Percentiles rank a stretch among this genome's conserved stretches.
phyloP scores from a whole-genome alignment of 1,140 invertebrate species.

The Melipona quadrifasciata region DNA sequence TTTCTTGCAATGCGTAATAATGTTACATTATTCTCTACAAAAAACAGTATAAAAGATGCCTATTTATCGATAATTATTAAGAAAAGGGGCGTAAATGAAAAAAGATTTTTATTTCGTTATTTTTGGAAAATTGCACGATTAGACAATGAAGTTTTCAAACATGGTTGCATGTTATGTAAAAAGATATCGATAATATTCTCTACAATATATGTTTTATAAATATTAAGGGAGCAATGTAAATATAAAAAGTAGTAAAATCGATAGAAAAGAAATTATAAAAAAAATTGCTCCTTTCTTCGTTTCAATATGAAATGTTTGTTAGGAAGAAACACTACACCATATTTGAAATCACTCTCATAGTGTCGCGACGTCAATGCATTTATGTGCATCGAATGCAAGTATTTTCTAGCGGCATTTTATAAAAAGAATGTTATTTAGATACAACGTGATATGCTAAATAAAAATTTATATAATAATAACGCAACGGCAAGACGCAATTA shows the following conservation, averaged over 20 bases:
- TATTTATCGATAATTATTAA: slow-evolving; percentile 4
- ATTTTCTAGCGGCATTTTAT: slow-evolving; percentile 28
- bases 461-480: slow-evolving; percentile 53
- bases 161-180: slow-evolving; percentile 40
- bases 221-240: slow-evolving; percentile 18
- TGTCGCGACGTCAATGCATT: slow-evolving; percentile 16
- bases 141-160: slow-evolving; percentile 32
- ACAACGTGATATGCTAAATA: slow-evolving; percentile 52
- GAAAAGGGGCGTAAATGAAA: not conserved
- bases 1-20: not conserved
- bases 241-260: slow-evolving; percentile 22
- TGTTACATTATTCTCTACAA: slow-evolving; percentile 4
- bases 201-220: slow-evolving; percentile 35
- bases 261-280: not conserved
- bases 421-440: slow-evolving; percentile 30
- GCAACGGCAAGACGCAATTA: slow-evolving; percentile 59
- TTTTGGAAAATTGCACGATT: slow-evolving; percentile 52
- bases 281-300: not conserved
- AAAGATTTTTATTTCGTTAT: not conserved
- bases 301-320: not conserved
- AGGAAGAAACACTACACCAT: slow-evolving; percentile 9
- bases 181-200: slow-evolving; percentile 22
- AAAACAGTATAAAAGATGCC: not conserved
- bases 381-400: slow-evolving; percentile 20
- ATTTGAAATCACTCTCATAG: slow-evolving; percentile 29